These are phyloP conservation scores for Petrocephalus schoutedeni DNA, from an alignment of 2,797 vertebrate species.

Conservation along the genomic window DNA sequence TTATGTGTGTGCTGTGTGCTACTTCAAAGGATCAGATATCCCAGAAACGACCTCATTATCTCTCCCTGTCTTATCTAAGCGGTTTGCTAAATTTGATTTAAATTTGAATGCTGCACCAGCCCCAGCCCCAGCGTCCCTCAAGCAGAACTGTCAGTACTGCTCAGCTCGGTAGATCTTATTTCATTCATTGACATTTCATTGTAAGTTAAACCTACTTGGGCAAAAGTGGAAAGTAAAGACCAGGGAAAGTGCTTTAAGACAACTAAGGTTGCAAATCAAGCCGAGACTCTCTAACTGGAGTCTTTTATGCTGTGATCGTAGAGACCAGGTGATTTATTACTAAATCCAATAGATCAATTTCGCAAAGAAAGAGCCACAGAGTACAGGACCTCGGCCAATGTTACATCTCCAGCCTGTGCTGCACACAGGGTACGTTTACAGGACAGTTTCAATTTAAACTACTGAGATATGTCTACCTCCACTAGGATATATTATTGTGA, in stretches of 20 bases:
- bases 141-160: background rate
- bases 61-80: background rate
- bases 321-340: background rate
- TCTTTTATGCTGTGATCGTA: background rate
- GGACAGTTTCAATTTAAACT: background rate
- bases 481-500: background rate
- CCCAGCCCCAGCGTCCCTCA: background rate
- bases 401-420: background rate
- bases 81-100: background rate
- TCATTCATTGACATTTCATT: background rate
- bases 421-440: background rate
- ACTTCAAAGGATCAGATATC: background rate
- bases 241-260: background rate
- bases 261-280: background rate
- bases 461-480: background rate
- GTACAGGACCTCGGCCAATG: background rate
- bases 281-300: background rate
- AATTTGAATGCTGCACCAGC: background rate
- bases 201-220: background rate
- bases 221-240: background rate
- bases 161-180: background rate
- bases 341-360: background rate
- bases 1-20: background rate
- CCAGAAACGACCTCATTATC: background rate
- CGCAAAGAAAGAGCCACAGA: background rate